phyloP scores from a whole-genome alignment of 2,888 invertebrate genomes.

The Tholera decimalis region DNA sequence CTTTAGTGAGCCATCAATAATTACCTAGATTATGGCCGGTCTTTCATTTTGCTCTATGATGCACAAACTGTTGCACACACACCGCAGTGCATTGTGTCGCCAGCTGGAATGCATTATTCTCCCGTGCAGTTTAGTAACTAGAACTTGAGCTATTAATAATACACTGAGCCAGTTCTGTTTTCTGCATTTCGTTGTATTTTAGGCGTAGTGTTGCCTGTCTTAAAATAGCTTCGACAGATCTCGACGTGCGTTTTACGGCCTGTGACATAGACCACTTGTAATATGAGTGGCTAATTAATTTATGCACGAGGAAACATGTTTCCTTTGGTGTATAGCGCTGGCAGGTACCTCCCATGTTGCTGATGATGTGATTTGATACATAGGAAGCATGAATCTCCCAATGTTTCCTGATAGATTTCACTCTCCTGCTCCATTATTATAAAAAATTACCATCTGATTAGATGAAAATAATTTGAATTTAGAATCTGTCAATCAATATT shows the following conservation, averaged over 20 bases:
- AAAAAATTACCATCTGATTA: too few relatives aligned
- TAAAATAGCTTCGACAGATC: slow-evolving; percentile 49
- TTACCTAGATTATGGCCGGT: not conserved
- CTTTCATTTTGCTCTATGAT: slow-evolving; percentile 17
- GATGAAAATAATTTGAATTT: too few relatives aligned
- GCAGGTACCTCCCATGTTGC: too few relatives aligned
- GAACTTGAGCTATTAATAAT: slow-evolving; percentile 73
- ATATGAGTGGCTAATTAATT: slow-evolving; percentile 43
- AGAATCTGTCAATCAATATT: too few relatives aligned
- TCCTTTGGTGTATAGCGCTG: slow-evolving; percentile 6
- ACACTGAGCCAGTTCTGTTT: slow-evolving; percentile 70
- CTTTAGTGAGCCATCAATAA: slow-evolving; percentile 11
- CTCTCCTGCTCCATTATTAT: too few relatives aligned
- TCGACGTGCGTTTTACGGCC: slow-evolving; percentile 44
- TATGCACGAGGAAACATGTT: not conserved
- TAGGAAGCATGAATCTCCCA: not conserved
- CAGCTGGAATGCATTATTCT: slow-evolving; percentile 55
- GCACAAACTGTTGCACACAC: slow-evolving; percentile 24
- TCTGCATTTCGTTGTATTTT: slow-evolving; percentile 69
- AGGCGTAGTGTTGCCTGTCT: slow-evolving; percentile 48
- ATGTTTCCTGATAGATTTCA: not conserved
- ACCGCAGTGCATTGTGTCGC: slow-evolving; percentile 23
- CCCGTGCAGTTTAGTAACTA: slow-evolving; percentile 66
- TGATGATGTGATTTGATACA: not conserved
- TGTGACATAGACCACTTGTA: slow-evolving; percentile 33